Percentiles rank a stretch among this genome's conserved stretches.
phyloP scores from a whole-genome alignment of 2,797 vertebrate species.

The Lepus oiostolus region DNA sequence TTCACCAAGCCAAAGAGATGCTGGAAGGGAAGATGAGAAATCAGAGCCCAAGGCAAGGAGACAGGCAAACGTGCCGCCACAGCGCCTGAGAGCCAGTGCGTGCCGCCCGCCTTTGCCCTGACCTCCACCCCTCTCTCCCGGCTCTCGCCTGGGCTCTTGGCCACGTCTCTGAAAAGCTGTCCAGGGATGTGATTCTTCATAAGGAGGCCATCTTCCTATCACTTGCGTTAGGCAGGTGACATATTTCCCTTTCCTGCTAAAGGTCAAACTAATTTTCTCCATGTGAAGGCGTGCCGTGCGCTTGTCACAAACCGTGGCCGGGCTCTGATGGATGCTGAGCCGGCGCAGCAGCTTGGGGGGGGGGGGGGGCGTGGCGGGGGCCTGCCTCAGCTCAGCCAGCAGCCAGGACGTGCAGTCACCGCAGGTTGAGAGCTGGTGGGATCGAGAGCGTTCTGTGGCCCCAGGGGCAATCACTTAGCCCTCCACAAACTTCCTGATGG shows the following conservation, averaged over 20 bases:
- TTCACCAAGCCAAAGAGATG: slow-evolving; percentile 4
- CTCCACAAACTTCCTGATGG: slow-evolving; percentile 57
- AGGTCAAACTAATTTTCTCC: slow-evolving; percentile 74
- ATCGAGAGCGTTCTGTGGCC: slow-evolving; percentile 66
- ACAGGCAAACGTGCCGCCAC: not conserved
- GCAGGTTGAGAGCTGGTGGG: slow-evolving; percentile 43
- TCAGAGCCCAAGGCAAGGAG: not conserved
- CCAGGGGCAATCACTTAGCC: not conserved
- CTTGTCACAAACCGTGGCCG: slow-evolving; percentile 33
- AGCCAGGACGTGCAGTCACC: not conserved
- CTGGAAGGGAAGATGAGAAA: slow-evolving; percentile 5
- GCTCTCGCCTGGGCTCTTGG: not conserved
- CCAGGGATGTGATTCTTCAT: slow-evolving; percentile 32
- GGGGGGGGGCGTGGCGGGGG: not conserved
- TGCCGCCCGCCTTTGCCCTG: slow-evolving; percentile 8
- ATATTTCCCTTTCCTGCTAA: slow-evolving; percentile 73
- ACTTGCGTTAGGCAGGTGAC: slow-evolving; percentile 63
- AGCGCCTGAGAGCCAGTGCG: too few relatives aligned
- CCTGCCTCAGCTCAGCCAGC: not conserved
- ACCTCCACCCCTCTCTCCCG: slow-evolving; percentile 43
- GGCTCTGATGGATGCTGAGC: slow-evolving; percentile 30
- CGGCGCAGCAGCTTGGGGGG: not conserved
- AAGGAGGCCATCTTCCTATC: slow-evolving; percentile 46
- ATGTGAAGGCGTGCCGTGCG: slow-evolving; percentile 37
- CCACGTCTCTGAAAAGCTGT: not conserved